These are phyloP conservation scores for Eupithecia pulchellata DNA, from an alignment of 2,888 invertebrate species.

Conservation along the genomic window DNA sequence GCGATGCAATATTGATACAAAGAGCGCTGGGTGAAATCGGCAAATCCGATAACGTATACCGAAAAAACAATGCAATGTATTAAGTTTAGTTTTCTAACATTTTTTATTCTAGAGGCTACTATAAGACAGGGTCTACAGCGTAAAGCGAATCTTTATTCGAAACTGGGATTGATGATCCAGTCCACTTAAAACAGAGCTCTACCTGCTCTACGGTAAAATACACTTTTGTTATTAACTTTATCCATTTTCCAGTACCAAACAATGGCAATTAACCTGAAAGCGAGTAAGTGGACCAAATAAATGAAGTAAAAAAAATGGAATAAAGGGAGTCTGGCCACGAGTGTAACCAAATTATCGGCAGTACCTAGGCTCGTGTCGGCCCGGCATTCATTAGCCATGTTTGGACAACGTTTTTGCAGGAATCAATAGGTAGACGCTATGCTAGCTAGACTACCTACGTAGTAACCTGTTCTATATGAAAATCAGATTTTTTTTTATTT, in stretches of 20 bases:
- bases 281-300: conserved; percentile 39
- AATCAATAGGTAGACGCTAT: conserved; percentile 57
- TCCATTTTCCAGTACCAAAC: conserved; percentile 18
- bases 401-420: conserved; percentile 68
- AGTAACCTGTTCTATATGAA: neutral
- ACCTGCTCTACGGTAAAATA: neutral
- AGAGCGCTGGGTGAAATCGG: conserved; percentile 14
- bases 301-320: conserved; percentile 41
- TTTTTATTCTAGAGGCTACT: neutral
- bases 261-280: conserved; percentile 36
- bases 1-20: conserved; percentile 40
- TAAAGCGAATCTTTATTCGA: neutral
- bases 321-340: conserved; percentile 55
- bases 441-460: neutral
- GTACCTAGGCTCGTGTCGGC: conserved; percentile 34
- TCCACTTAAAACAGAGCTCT: neutral
- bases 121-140: neutral
- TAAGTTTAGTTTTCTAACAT: neutral
- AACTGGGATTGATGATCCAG: no score
- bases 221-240: conserved; percentile 12
- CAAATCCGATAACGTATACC: conserved; percentile 17
- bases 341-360: conserved; percentile 66
- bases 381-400: conserved; percentile 73
- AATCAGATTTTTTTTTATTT: neutral
- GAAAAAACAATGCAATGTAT: neutral